Percentiles rank a stretch among this genome's conserved stretches.
Evolutionary conservation across 2,888 invertebrate genomes (phyloP).

Genomic region (Erebia palarica): DNA sequence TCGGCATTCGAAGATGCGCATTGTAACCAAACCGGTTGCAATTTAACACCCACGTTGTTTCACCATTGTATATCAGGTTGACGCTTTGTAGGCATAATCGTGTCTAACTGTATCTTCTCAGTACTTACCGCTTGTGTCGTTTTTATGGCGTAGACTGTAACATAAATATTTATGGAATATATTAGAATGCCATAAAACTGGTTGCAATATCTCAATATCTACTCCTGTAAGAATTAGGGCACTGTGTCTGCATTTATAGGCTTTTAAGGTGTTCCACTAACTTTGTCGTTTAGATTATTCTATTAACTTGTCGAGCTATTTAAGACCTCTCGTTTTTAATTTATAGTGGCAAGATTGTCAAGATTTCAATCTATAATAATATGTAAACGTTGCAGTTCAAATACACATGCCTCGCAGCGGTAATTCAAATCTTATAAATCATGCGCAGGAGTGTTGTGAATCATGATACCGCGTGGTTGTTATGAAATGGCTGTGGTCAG

Average conservation of each 20-base stretch:
- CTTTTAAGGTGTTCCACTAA: neutral
- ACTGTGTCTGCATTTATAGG: neutral
- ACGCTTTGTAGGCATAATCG: conserved; percentile 22
- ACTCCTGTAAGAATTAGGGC: conserved; percentile 6
- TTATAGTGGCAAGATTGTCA: neutral
- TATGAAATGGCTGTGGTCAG: conserved; percentile 47
- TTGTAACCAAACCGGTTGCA: conserved; percentile 44
- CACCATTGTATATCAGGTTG: conserved; percentile 32
- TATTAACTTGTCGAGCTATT: neutral
- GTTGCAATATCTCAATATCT: neutral
- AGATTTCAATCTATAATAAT: conserved; percentile 12
- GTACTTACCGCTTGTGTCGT: neutral
- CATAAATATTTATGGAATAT: neutral
- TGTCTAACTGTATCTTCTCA: conserved; percentile 26
- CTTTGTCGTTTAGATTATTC: neutral
- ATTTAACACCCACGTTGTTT: conserved; percentile 43
- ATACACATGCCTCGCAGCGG: conserved; percentile 28
- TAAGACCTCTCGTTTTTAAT: conserved; percentile 4
- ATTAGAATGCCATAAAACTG: conserved; percentile 2
- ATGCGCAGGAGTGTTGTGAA: conserved; percentile 43
- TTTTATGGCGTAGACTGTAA: conserved; percentile 18
- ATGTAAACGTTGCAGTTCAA: conserved; percentile 1
- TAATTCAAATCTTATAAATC: conserved; percentile 42
- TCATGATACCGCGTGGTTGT: conserved; percentile 42
- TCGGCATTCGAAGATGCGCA: conserved; percentile 41